phyloP scores from a whole-genome alignment of 2,888 invertebrate species.

The Limnephilus lunatus region DNA sequence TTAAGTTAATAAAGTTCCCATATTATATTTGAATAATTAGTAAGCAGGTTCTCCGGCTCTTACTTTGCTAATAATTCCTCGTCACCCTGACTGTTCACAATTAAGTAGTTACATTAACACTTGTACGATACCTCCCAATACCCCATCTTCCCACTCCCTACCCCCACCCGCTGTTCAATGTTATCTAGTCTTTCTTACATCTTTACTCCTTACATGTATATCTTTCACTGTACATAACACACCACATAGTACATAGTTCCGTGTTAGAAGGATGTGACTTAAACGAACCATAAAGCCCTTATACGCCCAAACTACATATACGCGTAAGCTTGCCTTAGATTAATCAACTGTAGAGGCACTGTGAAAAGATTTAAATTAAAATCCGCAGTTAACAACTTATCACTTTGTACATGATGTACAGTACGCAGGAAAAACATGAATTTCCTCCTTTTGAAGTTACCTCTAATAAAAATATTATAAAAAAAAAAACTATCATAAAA shows the following conservation, averaged over 20 bases:
- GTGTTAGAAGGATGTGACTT: not conserved
- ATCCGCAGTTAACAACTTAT: too few relatives aligned
- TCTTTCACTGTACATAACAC: not conserved
- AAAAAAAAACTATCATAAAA: too few relatives aligned
- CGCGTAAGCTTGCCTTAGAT: not conserved
- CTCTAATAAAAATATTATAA: too few relatives aligned
- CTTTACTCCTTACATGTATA: too few relatives aligned
- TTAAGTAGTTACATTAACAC: not conserved
- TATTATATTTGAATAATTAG: too few relatives aligned
- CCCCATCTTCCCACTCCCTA: not conserved
- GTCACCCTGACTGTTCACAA: not conserved
- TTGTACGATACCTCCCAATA: not conserved
- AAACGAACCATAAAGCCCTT: not conserved
- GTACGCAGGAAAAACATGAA: too few relatives aligned
- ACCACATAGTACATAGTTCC: not conserved
- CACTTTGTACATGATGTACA: too few relatives aligned
- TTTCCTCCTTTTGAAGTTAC: too few relatives aligned
- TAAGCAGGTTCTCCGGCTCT: not conserved
- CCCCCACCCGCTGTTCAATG: not conserved
- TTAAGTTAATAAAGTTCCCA: too few relatives aligned
- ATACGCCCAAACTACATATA: not conserved
- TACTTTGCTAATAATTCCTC: not conserved
- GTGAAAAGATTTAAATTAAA: too few relatives aligned
- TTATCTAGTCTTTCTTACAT: not conserved
- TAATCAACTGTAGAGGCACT: not conserved